Conservation (phyloP, 2,113 vertebrate species). For the Apodemus speciosus region DNA sequence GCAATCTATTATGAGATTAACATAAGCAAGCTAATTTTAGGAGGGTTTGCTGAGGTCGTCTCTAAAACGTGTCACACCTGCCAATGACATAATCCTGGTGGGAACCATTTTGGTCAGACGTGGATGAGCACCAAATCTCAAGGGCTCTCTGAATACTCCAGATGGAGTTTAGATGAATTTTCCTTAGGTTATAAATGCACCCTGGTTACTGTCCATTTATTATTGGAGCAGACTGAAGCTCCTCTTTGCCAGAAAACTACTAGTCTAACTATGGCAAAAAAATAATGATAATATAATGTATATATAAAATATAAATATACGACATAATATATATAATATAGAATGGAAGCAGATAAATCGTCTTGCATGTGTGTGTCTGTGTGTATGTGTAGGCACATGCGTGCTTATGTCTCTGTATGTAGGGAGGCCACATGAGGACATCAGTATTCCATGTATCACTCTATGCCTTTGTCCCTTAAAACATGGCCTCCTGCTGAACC, state of each 20-base stretch:
- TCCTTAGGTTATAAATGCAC: neutral
- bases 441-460: neutral
- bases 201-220: neutral
- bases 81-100: slow-evolving; percentile 18
- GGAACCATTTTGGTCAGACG: neutral
- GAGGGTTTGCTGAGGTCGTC: neutral
- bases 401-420: neutral
- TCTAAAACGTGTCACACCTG: neutral
- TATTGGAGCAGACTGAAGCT: neutral
- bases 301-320: too few species aligned
- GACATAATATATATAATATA: too few species aligned
- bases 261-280: neutral
- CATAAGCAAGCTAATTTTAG: neutral
- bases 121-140: neutral
- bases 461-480: neutral
- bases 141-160: neutral
- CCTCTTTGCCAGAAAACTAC: slow-evolving; percentile 8
- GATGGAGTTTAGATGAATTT: neutral
- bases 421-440: neutral
- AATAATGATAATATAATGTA: too few species aligned
- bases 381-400: neutral
- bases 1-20: neutral
- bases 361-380: neutral
- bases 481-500: neutral
- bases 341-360: neutral